phyloP scores from a whole-genome alignment of 2,797 vertebrate genomes.

The Platalea minor region DNA sequence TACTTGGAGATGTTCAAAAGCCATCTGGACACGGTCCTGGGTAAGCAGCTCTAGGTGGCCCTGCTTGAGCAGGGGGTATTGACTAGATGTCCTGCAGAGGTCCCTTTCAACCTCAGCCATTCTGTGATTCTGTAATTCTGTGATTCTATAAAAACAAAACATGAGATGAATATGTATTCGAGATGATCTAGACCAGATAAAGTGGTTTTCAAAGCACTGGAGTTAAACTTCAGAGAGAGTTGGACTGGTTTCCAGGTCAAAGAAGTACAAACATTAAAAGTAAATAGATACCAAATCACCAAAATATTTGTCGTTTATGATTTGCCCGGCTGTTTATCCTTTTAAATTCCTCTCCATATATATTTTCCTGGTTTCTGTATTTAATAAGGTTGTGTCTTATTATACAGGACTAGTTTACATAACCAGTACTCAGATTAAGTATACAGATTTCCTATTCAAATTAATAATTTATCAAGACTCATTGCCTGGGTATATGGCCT shows the following conservation, averaged over 20 bases:
- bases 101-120: not conserved
- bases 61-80: not conserved
- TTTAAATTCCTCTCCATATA: not conserved
- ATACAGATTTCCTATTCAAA: not conserved
- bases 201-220: not conserved
- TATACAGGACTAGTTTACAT: not conserved
- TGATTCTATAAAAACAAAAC: not conserved
- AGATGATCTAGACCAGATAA: not conserved
- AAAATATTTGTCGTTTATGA: not conserved
- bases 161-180: not conserved
- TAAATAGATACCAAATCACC: not conserved
- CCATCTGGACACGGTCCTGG: fast-evolving
- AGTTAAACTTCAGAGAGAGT: not conserved
- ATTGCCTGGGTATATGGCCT: not conserved
- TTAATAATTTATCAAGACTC: not conserved
- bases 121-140: not conserved
- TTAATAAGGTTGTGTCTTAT: not conserved
- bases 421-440: not conserved
- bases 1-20: not conserved
- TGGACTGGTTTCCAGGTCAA: not conserved
- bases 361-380: not conserved
- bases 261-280: not conserved
- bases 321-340: not conserved
- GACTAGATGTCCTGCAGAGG: not conserved
- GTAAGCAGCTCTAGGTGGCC: not conserved